Evolutionary conservation across 2,113 vertebrate species (phyloP), one percentile per base, ranked within the genome.

Genomic region (Manacus vitellinus): DNA sequence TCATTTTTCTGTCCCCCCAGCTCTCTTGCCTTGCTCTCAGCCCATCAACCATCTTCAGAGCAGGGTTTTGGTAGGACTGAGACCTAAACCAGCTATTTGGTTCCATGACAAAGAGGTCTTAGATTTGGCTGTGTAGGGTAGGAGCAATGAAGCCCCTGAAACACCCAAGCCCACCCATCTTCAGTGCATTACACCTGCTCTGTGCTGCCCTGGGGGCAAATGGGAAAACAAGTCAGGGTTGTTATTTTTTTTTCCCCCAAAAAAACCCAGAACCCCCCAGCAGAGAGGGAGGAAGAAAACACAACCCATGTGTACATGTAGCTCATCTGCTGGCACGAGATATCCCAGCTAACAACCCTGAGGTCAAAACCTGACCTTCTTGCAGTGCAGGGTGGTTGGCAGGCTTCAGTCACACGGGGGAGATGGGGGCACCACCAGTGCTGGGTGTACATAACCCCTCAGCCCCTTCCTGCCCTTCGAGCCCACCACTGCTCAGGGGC

Each of bases 331-430:
- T n/a, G 85, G 44, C 66, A 75, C 0, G 3, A 54, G 70, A 61
- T 21, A 59, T 2, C 63, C 47, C 2, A 15, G 74, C 27, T 43
- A 86, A 59, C 33, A 63, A 15, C 88, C 85, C 35, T 3, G 10
- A 71, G 68, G 54, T 77, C 92, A 83, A 71, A 85, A 18, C 54
- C 4, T 41, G 49, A 49, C 67, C 82, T 73, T 44, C 63, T 21
- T 35, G 54, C 67, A 70, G 8, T 14, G 39, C 67, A 8, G 0
- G 0, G 59, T 1, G 1, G 37, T 14, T 43, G 88, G 77, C 28
- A 1, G 2, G 62, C 22, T 70, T n/a, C 4, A 3, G 8, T 35
- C 61, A 30, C 4, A 15, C 0, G 0, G 58, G 28, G 33, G 67
- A n/a, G 7, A 18, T 0, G 0, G 0, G 71, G 41, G 46, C 46